A percentile compares a stretch with the other conserved stretches of the same genome.
Evolutionary conservation across 2,797 vertebrate species (phyloP).

Genomic region (Mionectes olivaceus): DNA sequence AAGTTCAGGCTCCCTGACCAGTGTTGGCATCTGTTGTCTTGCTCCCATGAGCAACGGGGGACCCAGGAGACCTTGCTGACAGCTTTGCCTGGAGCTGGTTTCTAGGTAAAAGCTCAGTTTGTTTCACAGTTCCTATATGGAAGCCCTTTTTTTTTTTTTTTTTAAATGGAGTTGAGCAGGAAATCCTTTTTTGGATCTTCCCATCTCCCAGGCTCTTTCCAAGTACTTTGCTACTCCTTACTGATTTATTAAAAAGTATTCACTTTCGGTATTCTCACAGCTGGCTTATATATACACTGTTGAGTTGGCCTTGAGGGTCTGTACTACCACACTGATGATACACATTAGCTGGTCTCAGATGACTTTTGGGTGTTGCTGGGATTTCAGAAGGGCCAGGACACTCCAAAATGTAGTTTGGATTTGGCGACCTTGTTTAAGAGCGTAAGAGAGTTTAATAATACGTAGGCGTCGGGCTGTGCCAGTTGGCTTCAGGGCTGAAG

Average conservation of each 20-base stretch:
- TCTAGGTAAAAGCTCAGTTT: conserved; percentile 35
- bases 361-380: neutral
- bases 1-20: conserved; percentile 23
- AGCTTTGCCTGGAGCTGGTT: neutral
- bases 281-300: neutral
- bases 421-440: neutral
- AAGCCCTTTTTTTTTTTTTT: neutral
- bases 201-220: neutral
- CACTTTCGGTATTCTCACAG: neutral
- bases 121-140: neutral
- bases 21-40: conserved; percentile 2
- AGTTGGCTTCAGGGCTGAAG: conserved; percentile 48
- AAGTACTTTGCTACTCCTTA: neutral
- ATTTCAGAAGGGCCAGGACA: neutral
- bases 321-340: neutral
- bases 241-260: neutral
- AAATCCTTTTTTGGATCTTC: neutral
- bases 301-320: neutral
- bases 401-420: conserved; percentile 4
- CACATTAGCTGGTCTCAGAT: neutral
- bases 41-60: neutral
- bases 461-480: neutral
- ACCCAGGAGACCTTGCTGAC: neutral
- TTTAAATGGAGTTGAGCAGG: rapidly evolving
- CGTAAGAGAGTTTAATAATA: neutral